Conservation (phyloP, 2,113 vertebrate species). For the Cyanocitta stelleri region DNA sequence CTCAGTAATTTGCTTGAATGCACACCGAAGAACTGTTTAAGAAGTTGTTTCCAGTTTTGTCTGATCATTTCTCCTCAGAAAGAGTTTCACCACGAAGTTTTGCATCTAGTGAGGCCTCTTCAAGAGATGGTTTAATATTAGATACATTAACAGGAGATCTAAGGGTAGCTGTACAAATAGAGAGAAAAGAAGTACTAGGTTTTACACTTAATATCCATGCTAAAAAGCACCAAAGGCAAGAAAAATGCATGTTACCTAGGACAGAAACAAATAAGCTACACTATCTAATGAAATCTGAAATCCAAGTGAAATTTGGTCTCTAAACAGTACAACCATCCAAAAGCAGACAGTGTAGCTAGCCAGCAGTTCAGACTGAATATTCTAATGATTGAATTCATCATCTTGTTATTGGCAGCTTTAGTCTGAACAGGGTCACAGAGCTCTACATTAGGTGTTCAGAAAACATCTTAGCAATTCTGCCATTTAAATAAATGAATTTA, state of each 20-base stretch:
- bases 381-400: background rate
- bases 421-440: background rate
- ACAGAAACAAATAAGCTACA: background rate
- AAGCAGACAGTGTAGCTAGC: background rate
- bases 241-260: background rate
- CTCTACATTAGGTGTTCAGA: background rate
- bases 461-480: background rate
- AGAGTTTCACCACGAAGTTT: background rate
- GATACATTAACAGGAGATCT: slow-evolving; percentile 32
- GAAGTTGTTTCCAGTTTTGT: slow-evolving; percentile 25
- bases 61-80: slow-evolving; percentile 52
- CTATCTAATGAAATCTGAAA: background rate
- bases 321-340: background rate
- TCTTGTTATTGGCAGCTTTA: background rate
- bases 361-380: background rate
- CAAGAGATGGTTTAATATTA: slow-evolving; percentile 23
- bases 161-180: slow-evolving; percentile 30
- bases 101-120: background rate
- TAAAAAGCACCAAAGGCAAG: background rate
- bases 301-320: background rate
- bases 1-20: slow-evolving; percentile 9
- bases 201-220: background rate
- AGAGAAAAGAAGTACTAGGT: background rate
- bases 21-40: background rate
- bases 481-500: background rate